phyloP scores from a whole-genome alignment of 2,888 invertebrate genomes.

The Luperina nickerlii region DNA sequence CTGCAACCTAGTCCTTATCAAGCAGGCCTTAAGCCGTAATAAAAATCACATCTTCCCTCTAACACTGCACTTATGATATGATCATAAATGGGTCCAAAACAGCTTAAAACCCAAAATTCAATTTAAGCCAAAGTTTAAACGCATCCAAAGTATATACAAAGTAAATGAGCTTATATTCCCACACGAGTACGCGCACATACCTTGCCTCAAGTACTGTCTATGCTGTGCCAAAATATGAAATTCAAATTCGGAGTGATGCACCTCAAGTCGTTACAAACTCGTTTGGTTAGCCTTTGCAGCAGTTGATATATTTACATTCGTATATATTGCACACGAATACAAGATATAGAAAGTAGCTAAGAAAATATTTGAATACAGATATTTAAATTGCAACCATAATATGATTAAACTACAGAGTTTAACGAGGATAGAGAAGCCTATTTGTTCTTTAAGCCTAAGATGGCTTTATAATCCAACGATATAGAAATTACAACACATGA shows the following conservation, averaged over 20 bases:
- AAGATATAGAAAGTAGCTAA: conserved; percentile 27
- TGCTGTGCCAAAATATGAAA: conserved; percentile 75
- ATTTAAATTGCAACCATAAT: conserved; percentile 41
- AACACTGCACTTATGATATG: too few species aligned
- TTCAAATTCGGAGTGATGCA: conserved; percentile 77
- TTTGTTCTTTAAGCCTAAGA: neutral
- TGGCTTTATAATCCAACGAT: neutral
- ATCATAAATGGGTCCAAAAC: neutral
- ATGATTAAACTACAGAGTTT: neutral
- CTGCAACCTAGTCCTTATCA: neutral
- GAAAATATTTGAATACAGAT: conserved; percentile 47
- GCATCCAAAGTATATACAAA: conserved; percentile 31
- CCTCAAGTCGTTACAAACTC: conserved; percentile 82
- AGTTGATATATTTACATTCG: conserved; percentile 67
- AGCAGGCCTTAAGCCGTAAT: neutral
- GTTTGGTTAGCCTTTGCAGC: conserved; percentile 74
- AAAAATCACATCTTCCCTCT: neutral
- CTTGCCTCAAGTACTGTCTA: conserved; percentile 68
- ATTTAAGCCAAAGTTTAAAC: conserved; percentile 16
- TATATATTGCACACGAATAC: conserved; percentile 46
- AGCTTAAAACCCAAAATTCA: conserved; percentile 14
- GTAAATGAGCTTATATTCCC: conserved; percentile 45
- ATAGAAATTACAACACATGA: neutral
- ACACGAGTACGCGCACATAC: conserved; percentile 34
- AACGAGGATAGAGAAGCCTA: neutral